phyloP scores from a whole-genome alignment of 2,113 vertebrate genomes.

The Pica pica region DNA sequence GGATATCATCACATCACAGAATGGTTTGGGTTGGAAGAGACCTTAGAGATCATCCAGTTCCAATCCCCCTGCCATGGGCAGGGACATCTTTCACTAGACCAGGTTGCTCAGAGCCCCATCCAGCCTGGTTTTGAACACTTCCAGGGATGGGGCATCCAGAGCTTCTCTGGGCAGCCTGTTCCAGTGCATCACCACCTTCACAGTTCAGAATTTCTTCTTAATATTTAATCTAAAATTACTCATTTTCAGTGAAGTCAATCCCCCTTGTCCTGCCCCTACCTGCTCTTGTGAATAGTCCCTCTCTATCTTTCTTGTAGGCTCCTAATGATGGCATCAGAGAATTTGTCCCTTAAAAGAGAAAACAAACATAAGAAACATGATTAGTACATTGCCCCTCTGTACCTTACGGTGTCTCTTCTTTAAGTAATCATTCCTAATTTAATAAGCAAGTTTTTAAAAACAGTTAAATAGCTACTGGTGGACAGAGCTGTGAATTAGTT shows the following conservation, averaged over 20 bases:
- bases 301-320: background rate
- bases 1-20: background rate
- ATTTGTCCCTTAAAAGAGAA: background rate
- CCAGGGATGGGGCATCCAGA: background rate
- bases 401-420: background rate
- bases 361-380: background rate
- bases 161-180: background rate
- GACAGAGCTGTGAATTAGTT: background rate
- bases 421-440: background rate
- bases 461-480: background rate
- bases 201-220: background rate
- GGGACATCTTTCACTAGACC: background rate
- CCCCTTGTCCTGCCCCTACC: background rate
- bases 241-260: background rate
- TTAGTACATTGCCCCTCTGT: background rate
- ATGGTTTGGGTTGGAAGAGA: background rate
- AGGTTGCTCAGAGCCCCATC: background rate
- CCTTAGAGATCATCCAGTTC: background rate
- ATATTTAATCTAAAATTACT: background rate
- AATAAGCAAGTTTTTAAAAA: background rate
- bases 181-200: background rate
- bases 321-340: background rate
- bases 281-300: background rate
- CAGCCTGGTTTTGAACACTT: background rate
- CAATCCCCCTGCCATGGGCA: accelerated